Evolutionary conservation across 2,888 invertebrate genomes (phyloP).

Genomic region (Linnaemya tessellans): DNA sequence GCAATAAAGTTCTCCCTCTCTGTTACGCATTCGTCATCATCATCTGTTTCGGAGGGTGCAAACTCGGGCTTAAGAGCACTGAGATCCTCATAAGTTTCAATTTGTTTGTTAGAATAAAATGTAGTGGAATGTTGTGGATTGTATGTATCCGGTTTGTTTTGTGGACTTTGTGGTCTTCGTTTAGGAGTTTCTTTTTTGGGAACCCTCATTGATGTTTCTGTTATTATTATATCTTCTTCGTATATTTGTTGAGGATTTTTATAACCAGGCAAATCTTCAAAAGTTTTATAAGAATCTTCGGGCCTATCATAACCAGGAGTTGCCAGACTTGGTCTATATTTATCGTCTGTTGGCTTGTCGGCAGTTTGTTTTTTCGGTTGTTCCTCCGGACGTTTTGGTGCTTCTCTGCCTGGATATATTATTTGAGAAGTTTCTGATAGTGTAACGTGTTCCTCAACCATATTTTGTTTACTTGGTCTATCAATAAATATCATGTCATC

Average conservation of each 20-base stretch:
- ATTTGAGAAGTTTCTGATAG: slow-evolving; percentile 13
- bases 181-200: slow-evolving; percentile 8
- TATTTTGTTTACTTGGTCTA: not conserved
- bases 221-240: slow-evolving; percentile 3
- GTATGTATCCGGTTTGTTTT: not conserved
- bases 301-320: not conserved
- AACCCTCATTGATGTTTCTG: not conserved
- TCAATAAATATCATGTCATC: not conserved
- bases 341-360: not conserved
- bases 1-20: slow-evolving; percentile 3
- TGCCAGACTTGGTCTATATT: not conserved
- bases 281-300: not conserved
- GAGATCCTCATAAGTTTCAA: not conserved
- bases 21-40: slow-evolving; percentile 33
- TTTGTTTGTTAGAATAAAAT: not conserved
- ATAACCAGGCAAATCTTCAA: not conserved
- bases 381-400: not conserved
- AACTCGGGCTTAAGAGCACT: not conserved
- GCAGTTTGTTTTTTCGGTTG: slow-evolving; percentile 8
- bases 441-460: not conserved
- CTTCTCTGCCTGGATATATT: not conserved
- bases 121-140: not conserved
- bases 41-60: slow-evolving; percentile 1
- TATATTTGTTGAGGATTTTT: not conserved
- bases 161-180: slow-evolving; percentile 1